Base-by-base conservation (phyloP, 2,888 invertebrate species). In the Congeria kusceri region DNA sequence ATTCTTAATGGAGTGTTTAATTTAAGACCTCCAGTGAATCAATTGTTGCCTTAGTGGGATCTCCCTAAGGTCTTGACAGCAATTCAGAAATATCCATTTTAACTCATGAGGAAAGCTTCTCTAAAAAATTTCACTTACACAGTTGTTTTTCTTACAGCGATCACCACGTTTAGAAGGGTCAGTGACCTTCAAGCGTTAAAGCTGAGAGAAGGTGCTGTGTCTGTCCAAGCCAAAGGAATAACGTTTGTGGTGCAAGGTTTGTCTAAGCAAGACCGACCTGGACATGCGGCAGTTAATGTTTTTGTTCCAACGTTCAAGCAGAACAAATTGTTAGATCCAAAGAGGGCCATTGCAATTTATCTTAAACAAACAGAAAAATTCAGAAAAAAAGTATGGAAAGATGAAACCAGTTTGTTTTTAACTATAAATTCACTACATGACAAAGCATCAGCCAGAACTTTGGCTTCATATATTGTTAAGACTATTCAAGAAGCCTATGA, bases 241-340 rank as follows among this genome's bases (percentile, higher is more conserved):
- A 71, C 65, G 9, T 76, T 76, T 53, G 20, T 67, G 13, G 20
- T 58, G 11, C 18, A 29, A 47, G 67, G 73, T 9, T 46, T 67
- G 13, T 15, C 66, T 25, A 67, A 63, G 65, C 23, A 57, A 23
- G 76, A 76, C 56, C 44, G 63, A 18, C 63, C 29, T 20, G 25
- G 44, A 23, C 63, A 63, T 63, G 18, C 18, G 3, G 18, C 29
- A 20, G 23, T 25, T 15, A 64, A 65, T 11, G 70, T 65, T 58
- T 58, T 70, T 56, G 59, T 76, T 5, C 76, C 76, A 23, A 9
- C 47, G 44, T 71, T 63, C 9, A 13, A n/a, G 20, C 32, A 71
- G n/a, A 58, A 70, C 28, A 76, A 56, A 23, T 25, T 49, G 4
- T 32, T 76, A 15, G 77, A 77, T 66, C 77, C 77, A 18, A 73